Percentiles rank a stretch among this genome's conserved stretches.
These are phyloP conservation scores for Bombus waltoni DNA, from an alignment of 1,140 invertebrate genomes.

Conservation along the genomic window DNA sequence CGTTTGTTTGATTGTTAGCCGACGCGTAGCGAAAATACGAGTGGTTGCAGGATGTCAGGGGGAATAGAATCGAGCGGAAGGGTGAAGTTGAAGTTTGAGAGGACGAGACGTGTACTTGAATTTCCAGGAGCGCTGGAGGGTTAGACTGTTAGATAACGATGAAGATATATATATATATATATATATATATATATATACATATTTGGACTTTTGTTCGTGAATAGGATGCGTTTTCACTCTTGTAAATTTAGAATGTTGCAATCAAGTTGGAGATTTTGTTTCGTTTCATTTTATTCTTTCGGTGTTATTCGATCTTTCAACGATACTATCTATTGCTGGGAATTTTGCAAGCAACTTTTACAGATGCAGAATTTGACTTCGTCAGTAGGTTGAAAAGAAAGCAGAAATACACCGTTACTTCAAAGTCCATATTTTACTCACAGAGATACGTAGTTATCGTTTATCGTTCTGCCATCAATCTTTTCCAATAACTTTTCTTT, in stretches of 20 bases:
- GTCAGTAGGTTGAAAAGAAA: background rate
- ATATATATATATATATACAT: background rate
- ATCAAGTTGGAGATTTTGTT: too few species aligned
- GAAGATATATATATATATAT: background rate
- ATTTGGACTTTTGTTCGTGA: background rate
- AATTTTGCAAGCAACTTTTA: too few species aligned
- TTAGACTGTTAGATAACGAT: background rate
- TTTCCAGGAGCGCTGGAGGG: too few species aligned
- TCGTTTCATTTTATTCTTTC: too few species aligned
- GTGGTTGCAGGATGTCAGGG: background rate
- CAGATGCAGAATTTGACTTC: accelerated
- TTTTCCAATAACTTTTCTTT: background rate
- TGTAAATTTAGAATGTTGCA: background rate
- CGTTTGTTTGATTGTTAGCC: background rate
- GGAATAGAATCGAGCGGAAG: background rate
- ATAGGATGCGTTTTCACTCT: background rate
- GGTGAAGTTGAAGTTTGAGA: background rate
- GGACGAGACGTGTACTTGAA: background rate
- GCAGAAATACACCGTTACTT: too few species aligned
- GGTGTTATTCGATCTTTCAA: background rate
- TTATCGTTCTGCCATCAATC: background rate
- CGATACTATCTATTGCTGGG: background rate
- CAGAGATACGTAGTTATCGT: background rate
- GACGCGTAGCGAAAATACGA: background rate
- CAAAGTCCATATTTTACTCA: background rate